Evolutionary conservation across 2,888 invertebrate species (phyloP).

Genomic region (Heliconius ethilla): DNA sequence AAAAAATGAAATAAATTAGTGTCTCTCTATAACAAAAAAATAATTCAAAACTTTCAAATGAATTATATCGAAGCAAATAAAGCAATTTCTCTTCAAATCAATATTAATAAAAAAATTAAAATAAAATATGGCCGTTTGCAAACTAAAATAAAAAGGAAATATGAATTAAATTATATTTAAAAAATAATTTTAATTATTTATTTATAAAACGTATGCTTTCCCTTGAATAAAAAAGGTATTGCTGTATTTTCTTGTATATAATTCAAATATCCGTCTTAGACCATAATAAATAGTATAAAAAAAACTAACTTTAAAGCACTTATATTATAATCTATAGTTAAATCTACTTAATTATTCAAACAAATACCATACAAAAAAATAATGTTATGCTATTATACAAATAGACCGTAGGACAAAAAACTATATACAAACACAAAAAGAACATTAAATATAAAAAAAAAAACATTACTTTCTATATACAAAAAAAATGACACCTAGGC

Average conservation of each 20-base stretch:
- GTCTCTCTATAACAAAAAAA: slow-evolving; percentile 12
- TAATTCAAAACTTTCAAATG: not conserved
- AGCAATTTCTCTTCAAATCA: no score
- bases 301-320: not conserved
- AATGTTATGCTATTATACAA: slow-evolving; percentile 41
- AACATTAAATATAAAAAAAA: slow-evolving; percentile 23
- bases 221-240: no score
- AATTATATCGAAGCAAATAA: not conserved
- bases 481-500: not conserved
- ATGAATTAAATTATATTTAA: no score
- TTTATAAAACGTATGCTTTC: no score
- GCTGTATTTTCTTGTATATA: no score
- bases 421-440: slow-evolving; percentile 41
- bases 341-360: slow-evolving; percentile 5
- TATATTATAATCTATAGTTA: slow-evolving; percentile 5
- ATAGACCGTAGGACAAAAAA: slow-evolving; percentile 45
- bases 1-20: slow-evolving; percentile 1
- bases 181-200: no score
- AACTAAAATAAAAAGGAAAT: no score
- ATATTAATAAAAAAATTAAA: no score
- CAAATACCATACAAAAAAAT: slow-evolving; percentile 13
- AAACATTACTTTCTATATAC: slow-evolving; percentile 24
- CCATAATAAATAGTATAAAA: slow-evolving; percentile 20
- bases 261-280: not conserved
- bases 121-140: no score